Evolutionary conservation across 2,888 invertebrate species (phyloP), one percentile per base, ranked within the genome.

Genomic region (Hydrotaea diabolus): DNA sequence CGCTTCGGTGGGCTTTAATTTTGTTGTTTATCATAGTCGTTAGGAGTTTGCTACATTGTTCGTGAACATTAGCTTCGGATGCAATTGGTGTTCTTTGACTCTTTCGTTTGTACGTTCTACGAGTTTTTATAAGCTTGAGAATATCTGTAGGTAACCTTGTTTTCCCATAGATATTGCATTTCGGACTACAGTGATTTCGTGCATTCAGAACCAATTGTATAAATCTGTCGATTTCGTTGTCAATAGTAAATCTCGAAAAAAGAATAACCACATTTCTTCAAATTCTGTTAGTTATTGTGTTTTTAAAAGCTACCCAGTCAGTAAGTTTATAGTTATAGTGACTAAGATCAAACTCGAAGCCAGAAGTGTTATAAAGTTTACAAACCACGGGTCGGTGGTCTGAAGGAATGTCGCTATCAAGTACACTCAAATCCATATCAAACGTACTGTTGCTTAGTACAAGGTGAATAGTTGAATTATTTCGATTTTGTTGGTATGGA

Each of bases 11-110:
- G 2, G 46, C 2, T 46, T 72, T 78, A 17, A 78, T 72, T 7
- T 62, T 62, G 19, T 59, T 49, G 17, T 78, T 36, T 15, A 78
- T 78, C 49, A 62, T 17, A 23, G 46, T 72, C 21, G n/a, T 55
- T 8, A 72, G 31, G 21, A 78, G 43, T 46, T 71, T 71, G 2
- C n/a, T 8, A 36, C 36, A 72, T 46, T 78, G 49, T 5, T 78
- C 31, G 15, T 72, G 72, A 59, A 72, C 31, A 1, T 36, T 64
- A 9, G 3, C n/a, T 17, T 64, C 36, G 19, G 23, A n/a, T 39
- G 11, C 13, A 11, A 17, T 64, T 0, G 9, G 1, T 15, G 64
- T 9, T 17, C 64, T n/a, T 36, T 64, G 64, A 8, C 36, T 31
- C n/a, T 64, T 36, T 9, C 64, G 36, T 17, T 36, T 36, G n/a